phyloP scores from a whole-genome alignment of 1,140 invertebrate species.

The Tetramorium alpestre region DNA sequence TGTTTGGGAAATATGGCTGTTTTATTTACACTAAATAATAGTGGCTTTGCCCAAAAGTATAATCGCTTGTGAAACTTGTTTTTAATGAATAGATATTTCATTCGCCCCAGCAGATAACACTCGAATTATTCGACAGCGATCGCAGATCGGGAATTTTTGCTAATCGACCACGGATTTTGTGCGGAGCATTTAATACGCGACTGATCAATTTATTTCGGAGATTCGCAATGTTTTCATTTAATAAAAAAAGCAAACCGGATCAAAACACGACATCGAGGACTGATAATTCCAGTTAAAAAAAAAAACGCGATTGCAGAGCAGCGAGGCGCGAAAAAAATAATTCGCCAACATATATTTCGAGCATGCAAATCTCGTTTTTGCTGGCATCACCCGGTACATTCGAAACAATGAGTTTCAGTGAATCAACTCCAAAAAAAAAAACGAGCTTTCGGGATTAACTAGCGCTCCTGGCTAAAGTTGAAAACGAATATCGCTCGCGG shows the following conservation, averaged over 20 bases:
- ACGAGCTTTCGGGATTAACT: constrained; percentile 37
- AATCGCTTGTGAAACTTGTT: not conserved
- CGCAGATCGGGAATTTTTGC: constrained; percentile 19
- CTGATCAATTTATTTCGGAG: constrained; percentile 50
- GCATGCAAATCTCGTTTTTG: constrained; percentile 55
- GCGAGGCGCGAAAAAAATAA: constrained; percentile 53
- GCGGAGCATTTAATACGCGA: constrained; percentile 39
- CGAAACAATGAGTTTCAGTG: constrained; percentile 50
- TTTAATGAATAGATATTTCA: constrained; percentile 34
- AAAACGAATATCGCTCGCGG: constrained; percentile 48
- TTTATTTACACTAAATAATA: constrained; percentile 26
- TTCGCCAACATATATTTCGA: constrained; percentile 42
- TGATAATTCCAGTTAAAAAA: constrained; percentile 42
- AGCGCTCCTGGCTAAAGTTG: constrained; percentile 13
- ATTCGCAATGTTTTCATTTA: constrained; percentile 35
- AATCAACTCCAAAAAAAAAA: constrained; percentile 43
- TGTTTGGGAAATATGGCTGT: not conserved
- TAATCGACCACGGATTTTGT: constrained; percentile 28
- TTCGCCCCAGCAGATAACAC: not conserved
- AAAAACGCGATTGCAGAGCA: constrained; percentile 25
- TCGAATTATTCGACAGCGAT: constrained; percentile 22
- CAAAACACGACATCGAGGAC: constrained; percentile 41
- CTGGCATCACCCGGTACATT: constrained; percentile 41
- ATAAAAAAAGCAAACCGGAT: constrained; percentile 56
- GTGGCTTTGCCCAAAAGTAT: constrained; percentile 8